Percentiles rank a stretch among this genome's conserved stretches.
phyloP scores from a whole-genome alignment of 1,140 invertebrate species.

The Drosophila lini region DNA sequence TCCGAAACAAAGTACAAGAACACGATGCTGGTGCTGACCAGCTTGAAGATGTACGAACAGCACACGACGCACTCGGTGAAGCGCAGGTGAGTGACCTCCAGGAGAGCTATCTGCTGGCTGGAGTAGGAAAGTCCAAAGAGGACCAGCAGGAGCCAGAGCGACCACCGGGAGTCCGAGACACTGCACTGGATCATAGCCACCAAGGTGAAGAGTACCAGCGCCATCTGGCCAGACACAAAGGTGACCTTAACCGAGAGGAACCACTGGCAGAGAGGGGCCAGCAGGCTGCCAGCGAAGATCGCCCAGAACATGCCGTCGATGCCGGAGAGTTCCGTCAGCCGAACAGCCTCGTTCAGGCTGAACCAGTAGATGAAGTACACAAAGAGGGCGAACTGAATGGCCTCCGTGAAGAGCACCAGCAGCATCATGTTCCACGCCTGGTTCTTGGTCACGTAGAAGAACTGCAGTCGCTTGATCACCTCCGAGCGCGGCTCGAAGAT shows the following conservation, averaged over 20 bases:
- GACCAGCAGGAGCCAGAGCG: constrained; percentile 71
- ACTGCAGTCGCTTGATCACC: constrained; percentile 74
- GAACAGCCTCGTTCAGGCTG: constrained; percentile 60
- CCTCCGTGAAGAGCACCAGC: constrained; percentile 71
- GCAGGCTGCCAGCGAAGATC: constrained; percentile 64
- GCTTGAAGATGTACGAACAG: constrained; percentile 61
- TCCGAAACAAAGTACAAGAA: constrained; percentile 76
- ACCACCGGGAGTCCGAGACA: constrained; percentile 49
- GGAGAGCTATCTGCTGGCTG: constrained; percentile 64
- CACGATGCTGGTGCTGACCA: constrained; percentile 66
- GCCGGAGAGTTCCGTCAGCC: constrained; percentile 50
- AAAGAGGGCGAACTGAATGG: constrained; percentile 75
- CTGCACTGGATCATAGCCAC: constrained; percentile 74
- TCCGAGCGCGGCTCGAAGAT: constrained; percentile 70
- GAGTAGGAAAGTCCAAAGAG: constrained; percentile 73
- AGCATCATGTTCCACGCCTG: constrained; percentile 75
- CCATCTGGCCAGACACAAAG: constrained; percentile 65
- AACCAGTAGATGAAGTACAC: constrained; percentile 80
- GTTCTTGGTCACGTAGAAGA: constrained; percentile 82
- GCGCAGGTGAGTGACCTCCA: constrained; percentile 73
- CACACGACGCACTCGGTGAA: constrained; percentile 67
- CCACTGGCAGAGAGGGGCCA: constrained; percentile 44
- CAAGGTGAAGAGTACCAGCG: constrained; percentile 58
- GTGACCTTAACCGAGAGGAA: constrained; percentile 72
- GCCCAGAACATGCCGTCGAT: constrained; percentile 76